Evolutionary conservation across 2,113 vertebrate genomes (phyloP).

Genomic region (Tetrao urogallus): DNA sequence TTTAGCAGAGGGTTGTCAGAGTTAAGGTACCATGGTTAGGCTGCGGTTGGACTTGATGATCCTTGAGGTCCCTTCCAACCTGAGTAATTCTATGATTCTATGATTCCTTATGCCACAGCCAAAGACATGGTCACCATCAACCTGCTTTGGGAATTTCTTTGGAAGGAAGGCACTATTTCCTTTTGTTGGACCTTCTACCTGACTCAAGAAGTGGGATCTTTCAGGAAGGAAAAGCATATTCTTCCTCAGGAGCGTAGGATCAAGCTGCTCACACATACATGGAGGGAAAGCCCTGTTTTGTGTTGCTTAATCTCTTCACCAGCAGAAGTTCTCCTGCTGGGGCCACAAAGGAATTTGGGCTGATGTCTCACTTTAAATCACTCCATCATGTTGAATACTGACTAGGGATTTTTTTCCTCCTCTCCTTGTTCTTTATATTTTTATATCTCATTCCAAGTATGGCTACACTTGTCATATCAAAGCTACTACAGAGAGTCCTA

Average conservation of each 20-base stretch:
- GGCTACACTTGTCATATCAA: background rate
- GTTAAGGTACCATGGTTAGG: too few species aligned
- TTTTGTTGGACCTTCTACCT: background rate
- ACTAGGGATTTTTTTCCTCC: rapidly evolving
- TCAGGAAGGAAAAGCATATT: rapidly evolving
- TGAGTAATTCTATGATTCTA: too few species aligned
- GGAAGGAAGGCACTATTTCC: too few species aligned
- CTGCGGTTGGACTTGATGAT: too few species aligned
- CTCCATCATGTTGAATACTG: background rate
- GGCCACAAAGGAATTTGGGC: background rate
- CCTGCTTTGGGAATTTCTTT: background rate
- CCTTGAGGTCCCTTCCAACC: too few species aligned
- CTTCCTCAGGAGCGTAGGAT: background rate
- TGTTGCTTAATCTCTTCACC: background rate
- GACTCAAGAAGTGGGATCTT: background rate
- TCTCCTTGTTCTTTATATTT: background rate
- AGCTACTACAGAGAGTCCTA: background rate
- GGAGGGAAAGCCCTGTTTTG: background rate
- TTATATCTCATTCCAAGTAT: rapidly evolving
- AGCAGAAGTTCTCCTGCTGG: rapidly evolving
- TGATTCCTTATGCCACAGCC: rapidly evolving
- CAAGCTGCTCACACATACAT: background rate
- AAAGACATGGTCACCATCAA: background rate
- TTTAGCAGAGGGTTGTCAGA: too few species aligned
- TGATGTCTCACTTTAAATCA: background rate